A percentile compares a stretch with the other conserved stretches of the same genome.
Conservation (phyloP, 1,140 invertebrate species). For the Acromyrmex charruanus region DNA sequence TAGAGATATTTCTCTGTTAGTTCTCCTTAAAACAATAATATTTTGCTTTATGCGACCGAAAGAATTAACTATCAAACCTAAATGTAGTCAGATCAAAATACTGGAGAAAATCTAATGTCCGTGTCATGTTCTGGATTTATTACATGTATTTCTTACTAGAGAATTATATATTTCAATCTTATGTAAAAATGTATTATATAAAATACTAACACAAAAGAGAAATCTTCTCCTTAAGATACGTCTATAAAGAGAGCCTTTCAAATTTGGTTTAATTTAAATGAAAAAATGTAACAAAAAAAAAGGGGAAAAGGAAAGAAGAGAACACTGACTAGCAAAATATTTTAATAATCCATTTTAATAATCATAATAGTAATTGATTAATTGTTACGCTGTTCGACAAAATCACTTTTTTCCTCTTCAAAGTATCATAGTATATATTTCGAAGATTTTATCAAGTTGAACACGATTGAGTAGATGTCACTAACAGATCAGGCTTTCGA, state of each 20-base stretch:
- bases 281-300: not conserved
- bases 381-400: not conserved
- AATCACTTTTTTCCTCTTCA: too few relatives aligned
- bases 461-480: too few relatives aligned
- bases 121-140: constrained; percentile 81
- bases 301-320: not conserved
- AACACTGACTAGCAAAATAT: not conserved
- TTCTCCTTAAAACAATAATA: constrained; percentile 78
- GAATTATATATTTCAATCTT: constrained; percentile 61
- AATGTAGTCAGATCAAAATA: constrained; percentile 80
- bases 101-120: constrained; percentile 73
- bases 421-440: too few relatives aligned
- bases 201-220: too few relatives aligned
- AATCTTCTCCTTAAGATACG: not conserved
- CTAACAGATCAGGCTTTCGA: too few relatives aligned
- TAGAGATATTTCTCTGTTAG: constrained; percentile 67
- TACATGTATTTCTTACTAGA: constrained; percentile 77
- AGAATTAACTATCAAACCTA: constrained; percentile 58
- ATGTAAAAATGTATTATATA: too few relatives aligned
- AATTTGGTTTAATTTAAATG: not conserved
- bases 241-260: not conserved
- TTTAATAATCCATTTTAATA: not conserved
- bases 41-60: constrained; percentile 71
- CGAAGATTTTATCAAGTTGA: too few relatives aligned
- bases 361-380: not conserved